phyloP scores from a whole-genome alignment of 2,797 vertebrate genomes.

The Chelon labrosus region DNA sequence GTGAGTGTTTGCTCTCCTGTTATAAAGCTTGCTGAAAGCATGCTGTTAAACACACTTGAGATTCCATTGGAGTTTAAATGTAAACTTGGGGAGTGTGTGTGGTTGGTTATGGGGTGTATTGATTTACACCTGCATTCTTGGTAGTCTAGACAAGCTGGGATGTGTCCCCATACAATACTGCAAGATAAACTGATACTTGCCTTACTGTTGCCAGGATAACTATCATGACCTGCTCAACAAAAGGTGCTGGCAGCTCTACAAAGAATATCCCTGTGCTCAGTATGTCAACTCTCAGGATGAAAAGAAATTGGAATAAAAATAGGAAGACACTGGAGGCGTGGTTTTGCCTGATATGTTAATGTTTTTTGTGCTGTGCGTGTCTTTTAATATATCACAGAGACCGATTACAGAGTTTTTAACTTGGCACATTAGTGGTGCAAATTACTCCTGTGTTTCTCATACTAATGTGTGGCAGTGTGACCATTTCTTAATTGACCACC shows the following conservation, averaged over 20 bases:
- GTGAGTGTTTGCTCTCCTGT: constrained; percentile 23
- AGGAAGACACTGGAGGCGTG: not conserved
- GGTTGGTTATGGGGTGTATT: constrained; percentile 41
- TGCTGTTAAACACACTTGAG: constrained; percentile 24
- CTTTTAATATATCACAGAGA: not conserved
- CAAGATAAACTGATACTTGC: constrained; percentile 50
- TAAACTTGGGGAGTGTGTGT: constrained; percentile 9
- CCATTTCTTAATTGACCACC: not conserved
- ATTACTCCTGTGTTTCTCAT: not conserved
- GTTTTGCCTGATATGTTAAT: not conserved
- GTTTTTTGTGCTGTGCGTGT: not conserved
- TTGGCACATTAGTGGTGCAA: not conserved
- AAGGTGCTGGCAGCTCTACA: constrained; percentile 33
- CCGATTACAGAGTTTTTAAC: not conserved
- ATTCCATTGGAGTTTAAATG: constrained; percentile 53
- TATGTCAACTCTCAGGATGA: constrained; percentile 15
- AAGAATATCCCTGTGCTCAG: not conserved
- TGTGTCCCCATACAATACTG: constrained; percentile 41
- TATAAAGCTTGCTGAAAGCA: constrained; percentile 32
- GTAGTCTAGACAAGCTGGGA: constrained; percentile 64
- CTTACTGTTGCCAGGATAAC: constrained; percentile 44
- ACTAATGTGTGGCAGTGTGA: not conserved
- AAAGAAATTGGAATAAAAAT: constrained; percentile 6
- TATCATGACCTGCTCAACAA: constrained; percentile 48
- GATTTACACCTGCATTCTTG: constrained; percentile 76